Conservation (phyloP, 2,888 invertebrate genomes). For the Macroteleia sp. region DNA sequence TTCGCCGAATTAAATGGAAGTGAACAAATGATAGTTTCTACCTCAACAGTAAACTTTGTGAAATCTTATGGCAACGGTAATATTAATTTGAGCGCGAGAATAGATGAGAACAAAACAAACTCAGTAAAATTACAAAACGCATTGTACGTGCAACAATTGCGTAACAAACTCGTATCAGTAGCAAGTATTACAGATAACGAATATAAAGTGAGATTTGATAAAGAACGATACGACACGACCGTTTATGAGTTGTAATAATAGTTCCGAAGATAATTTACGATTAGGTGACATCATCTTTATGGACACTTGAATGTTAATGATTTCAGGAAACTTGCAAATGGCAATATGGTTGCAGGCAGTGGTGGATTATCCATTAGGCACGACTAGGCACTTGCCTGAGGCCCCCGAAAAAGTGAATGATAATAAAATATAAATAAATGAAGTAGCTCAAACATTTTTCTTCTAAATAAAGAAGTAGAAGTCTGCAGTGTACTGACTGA, state of each 20-base stretch:
- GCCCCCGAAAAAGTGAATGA: no score
- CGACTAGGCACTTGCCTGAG: no score
- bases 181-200: constrained; percentile 66
- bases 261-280: not conserved
- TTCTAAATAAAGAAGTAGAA: no score
- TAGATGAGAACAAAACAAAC: constrained; percentile 8
- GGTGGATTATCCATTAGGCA: no score
- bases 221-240: constrained; percentile 28
- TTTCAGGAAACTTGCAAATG: constrained; percentile 15
- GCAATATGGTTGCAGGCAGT: not conserved
- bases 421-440: no score
- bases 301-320: constrained; percentile 29
- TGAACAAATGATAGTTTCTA: constrained; percentile 40
- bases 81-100: not conserved
- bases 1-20: constrained; percentile 12
- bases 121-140: constrained; percentile 48
- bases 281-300: constrained; percentile 29
- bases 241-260: not conserved
- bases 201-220: constrained; percentile 63
- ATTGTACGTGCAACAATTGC: constrained; percentile 43
- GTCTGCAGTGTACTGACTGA: no score
- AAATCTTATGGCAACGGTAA: constrained; percentile 31
- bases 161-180: not conserved
- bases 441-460: no score
- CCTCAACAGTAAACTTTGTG: constrained; percentile 46